Evolutionary conservation across 2,888 invertebrate genomes (phyloP).

Genomic region (Sisyra terminalis): DNA sequence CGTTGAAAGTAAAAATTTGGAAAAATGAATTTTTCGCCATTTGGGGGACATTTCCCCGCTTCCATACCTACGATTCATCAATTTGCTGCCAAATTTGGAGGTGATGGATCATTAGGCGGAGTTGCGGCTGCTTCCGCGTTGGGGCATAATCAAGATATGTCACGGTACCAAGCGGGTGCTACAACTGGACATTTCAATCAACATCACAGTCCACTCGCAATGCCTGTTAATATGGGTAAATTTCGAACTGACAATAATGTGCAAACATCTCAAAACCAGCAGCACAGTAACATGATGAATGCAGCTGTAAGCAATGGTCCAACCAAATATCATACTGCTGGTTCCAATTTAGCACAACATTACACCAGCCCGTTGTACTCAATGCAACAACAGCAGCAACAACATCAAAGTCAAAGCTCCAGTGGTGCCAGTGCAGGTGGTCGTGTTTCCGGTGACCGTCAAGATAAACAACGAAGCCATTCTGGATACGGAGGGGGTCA

Average conservation of each 20-base stretch:
- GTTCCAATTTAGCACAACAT: constrained; percentile 10
- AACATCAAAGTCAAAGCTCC: constrained; percentile 19
- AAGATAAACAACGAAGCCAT: constrained; percentile 18
- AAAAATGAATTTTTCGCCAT: constrained; percentile 73
- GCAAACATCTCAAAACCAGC: constrained; percentile 9
- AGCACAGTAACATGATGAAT: constrained; percentile 14
- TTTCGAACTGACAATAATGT: constrained; percentile 38
- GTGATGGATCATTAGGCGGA: constrained; percentile 22
- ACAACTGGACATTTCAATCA: constrained; percentile 32
- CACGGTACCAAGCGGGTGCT: constrained; percentile 6
- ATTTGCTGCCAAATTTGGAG: constrained; percentile 54
- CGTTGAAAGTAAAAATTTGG: no score
- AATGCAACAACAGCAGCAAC: constrained; percentile 19
- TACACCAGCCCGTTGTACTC: constrained; percentile 10
- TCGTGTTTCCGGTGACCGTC: constrained; percentile 22
- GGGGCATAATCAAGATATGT: constrained; percentile 13
- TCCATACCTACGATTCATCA: constrained; percentile 69
- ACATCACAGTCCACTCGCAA: constrained; percentile 29
- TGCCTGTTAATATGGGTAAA: constrained; percentile 40
- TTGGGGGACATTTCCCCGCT: constrained; percentile 63
- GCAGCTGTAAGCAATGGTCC: constrained; percentile 1
- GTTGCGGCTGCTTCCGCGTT: constrained; percentile 17
- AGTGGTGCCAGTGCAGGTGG: constrained; percentile 14
- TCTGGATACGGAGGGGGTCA: constrained; percentile 12
- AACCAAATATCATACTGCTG: constrained; percentile 8